Conservation (phyloP, 1,140 invertebrate species). For the Drosophila chauvacae region DNA sequence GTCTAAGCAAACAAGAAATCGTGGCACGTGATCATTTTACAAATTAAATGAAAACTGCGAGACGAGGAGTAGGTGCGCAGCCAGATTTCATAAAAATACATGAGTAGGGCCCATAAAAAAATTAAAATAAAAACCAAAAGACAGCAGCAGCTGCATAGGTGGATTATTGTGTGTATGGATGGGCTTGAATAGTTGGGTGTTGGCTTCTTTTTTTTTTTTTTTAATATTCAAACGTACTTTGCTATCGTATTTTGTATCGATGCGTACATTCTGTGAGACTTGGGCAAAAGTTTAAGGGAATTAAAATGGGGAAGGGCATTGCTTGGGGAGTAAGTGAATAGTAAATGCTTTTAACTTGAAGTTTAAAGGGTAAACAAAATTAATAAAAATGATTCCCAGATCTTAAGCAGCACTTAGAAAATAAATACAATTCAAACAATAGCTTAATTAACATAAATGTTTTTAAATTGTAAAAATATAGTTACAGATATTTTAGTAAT, state of each 20-base stretch:
- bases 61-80: constrained; percentile 7
- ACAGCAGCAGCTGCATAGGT: constrained; percentile 25
- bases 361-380: no score
- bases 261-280: constrained; percentile 41
- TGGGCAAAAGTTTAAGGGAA: constrained; percentile 12
- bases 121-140: constrained; percentile 68
- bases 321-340: neutral
- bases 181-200: constrained; percentile 7
- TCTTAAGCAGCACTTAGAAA: neutral
- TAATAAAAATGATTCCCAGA: no score
- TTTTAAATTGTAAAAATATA: no score
- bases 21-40: constrained; percentile 73
- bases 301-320: neutral
- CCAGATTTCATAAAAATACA: constrained; percentile 76
- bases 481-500: neutral
- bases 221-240: constrained; percentile 63
- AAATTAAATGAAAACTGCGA: constrained; percentile 38
- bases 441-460: neutral
- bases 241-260: constrained; percentile 47
- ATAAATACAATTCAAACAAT: neutral
- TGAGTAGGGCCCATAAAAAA: constrained; percentile 63
- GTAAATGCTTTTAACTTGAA: neutral
- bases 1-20: constrained; percentile 52
- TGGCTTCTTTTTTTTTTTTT: constrained; percentile 31
- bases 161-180: neutral